phyloP scores from a whole-genome alignment of 2,797 vertebrate genomes.

The Hylomyscus alleni region DNA sequence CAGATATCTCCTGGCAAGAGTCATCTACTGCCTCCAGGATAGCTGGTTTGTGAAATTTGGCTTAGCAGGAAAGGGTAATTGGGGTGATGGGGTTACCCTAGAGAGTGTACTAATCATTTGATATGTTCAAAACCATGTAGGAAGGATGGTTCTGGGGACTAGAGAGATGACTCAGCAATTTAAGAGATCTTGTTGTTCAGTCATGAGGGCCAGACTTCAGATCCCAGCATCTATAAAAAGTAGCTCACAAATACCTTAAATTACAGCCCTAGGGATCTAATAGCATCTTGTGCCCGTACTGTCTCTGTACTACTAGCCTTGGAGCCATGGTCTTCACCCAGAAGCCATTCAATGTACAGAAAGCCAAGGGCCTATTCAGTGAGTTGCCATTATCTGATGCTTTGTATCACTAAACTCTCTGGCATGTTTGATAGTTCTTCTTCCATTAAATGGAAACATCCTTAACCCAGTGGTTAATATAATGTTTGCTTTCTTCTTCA shows the following conservation, averaged over 20 bases:
- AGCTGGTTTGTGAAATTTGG: background rate
- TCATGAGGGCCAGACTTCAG: background rate
- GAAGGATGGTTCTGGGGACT: background rate
- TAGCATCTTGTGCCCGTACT: rapidly evolving
- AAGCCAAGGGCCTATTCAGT: background rate
- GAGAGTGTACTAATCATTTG: background rate
- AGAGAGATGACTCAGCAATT: background rate
- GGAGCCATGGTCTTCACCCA: background rate
- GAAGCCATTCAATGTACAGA: background rate
- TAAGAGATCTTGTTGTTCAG: background rate
- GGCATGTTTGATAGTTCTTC: background rate
- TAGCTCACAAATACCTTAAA: background rate
- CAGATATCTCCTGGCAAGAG: background rate
- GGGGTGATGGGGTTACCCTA: background rate
- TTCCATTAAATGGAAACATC: conserved; percentile 3
- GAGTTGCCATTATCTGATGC: background rate
- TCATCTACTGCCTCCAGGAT: background rate
- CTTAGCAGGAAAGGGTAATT: background rate
- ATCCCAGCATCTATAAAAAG: background rate
- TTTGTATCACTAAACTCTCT: background rate
- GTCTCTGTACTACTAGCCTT: background rate
- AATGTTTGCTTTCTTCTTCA: background rate
- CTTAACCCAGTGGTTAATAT: background rate
- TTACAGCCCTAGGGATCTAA: background rate
- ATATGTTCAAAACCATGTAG: background rate